These are phyloP conservation scores for Lepidurus arcticus DNA, from an alignment of 1,140 invertebrate species.

Conservation along the genomic window DNA sequence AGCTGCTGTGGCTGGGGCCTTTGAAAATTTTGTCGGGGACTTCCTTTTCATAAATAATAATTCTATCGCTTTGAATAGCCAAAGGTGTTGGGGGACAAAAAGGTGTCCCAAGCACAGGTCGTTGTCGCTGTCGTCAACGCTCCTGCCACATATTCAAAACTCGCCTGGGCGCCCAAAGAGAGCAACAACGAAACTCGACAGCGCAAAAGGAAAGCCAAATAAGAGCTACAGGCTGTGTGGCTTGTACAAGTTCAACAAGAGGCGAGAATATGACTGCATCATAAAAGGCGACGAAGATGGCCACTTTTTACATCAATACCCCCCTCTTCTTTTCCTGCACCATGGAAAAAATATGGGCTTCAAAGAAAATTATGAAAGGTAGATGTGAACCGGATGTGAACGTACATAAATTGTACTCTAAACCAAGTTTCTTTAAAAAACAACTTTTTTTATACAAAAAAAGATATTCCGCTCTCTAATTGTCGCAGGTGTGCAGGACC, in stretches of 20 bases:
- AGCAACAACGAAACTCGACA: neutral
- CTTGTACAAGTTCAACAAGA: too few relatives aligned
- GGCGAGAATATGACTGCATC: neutral
- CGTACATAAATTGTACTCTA: neutral
- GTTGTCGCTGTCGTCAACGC: neutral
- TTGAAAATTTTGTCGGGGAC: conserved; percentile 13
- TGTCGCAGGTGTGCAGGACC: neutral
- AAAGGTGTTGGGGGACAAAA: conserved; percentile 21
- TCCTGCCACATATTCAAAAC: neutral
- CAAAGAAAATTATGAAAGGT: neutral
- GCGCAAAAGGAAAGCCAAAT: neutral
- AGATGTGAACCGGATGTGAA: conserved; percentile 14
- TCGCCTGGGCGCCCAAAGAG: neutral
- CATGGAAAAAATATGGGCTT: neutral
- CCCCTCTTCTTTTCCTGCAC: neutral
- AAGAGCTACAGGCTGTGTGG: too few relatives aligned
- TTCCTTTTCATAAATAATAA: conserved; percentile 12
- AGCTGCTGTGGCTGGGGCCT: neutral
- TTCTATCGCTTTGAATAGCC: conserved; percentile 10
- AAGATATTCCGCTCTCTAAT: neutral
- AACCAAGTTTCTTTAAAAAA: neutral
- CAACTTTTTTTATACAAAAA: neutral
- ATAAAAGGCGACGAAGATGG: neutral
- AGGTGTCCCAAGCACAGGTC: neutral
- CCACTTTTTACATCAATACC: neutral